Percentiles rank a stretch among this genome's conserved stretches.
Evolutionary conservation across 1,140 invertebrate genomes (phyloP).

Genomic region (Acyrthosiphon pisum): DNA sequence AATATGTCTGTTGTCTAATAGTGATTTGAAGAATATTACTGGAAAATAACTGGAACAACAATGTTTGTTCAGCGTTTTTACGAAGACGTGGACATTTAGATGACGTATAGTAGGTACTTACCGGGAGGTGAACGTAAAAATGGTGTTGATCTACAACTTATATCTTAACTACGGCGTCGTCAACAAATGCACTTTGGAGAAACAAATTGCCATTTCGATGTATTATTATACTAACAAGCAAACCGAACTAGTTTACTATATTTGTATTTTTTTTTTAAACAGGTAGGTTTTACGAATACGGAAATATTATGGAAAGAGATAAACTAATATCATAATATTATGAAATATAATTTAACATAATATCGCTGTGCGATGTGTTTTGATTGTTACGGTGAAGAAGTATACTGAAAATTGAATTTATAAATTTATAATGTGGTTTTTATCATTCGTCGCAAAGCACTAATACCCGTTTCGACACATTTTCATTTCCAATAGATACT

Average conservation of each 20-base stretch:
- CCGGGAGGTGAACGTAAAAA: not conserved
- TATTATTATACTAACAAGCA: not conserved
- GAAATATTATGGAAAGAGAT: not conserved
- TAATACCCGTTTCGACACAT: not conserved
- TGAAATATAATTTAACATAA: not conserved
- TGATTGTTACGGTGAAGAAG: not conserved
- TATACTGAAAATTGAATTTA: slow-evolving; percentile 8
- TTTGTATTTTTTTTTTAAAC: not conserved
- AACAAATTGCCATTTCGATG: not conserved
- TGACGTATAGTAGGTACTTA: too few relatives aligned
- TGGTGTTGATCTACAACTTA: not conserved
- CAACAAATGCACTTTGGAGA: not conserved
- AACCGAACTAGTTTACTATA: not conserved
- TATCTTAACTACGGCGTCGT: not conserved
- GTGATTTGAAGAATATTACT: not conserved
- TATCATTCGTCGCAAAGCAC: not conserved
- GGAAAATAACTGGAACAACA: not conserved
- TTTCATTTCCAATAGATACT: slow-evolving; percentile 20
- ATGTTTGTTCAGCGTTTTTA: not conserved
- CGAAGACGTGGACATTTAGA: too few relatives aligned
- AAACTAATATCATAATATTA: not conserved
- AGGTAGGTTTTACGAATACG: not conserved
- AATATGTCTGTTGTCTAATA: too few relatives aligned
- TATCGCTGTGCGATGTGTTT: not conserved
- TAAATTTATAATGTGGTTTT: slow-evolving; percentile 15